Evolutionary conservation across 2,113 vertebrate genomes (phyloP), one percentile per base, ranked within the genome.

Genomic region (Lontra canadensis): DNA sequence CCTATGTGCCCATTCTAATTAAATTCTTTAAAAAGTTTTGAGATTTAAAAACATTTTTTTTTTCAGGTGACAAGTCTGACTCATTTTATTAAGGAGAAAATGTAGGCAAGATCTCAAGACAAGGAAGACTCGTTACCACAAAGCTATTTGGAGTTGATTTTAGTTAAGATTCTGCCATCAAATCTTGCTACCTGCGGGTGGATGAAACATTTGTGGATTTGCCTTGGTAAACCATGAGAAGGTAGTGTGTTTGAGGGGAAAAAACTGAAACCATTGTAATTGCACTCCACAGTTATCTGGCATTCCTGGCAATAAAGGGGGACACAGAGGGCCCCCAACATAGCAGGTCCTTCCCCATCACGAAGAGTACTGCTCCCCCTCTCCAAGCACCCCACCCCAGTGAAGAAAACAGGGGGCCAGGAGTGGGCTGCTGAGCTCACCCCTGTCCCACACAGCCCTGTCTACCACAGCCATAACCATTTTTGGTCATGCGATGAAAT

Each of bases 41-140:
- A 92, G 39, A 80, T 79, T 31, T 63, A 79, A 55, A 42, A 79
- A 61, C 31, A 69, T n/a, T 55, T 44, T 49, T 85, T 55, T 59
- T 59, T 18, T 3, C 79, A 76, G 26, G 81, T 42, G 90, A 78
- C 42, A 89, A 92, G 6, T 95, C n/a, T 96, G 73, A 97, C 17
- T 92, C 79, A 90, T 86, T 93, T 91, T 47, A 91, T 76, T 76
- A n/a, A 74, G 57, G 12, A 93, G 80, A 88, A 79, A 94, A 88
- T 0, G 0, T 34, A 25, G 74, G 91, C 47, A 97, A 92, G 95
- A 87, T 76, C 81, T 85, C 81, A 94, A 0, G 29, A 42, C 61
- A 57, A 83, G 93, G 25, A 42, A 65, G n/a, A 90, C 61, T 95
- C 5, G 2, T 74, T 79, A 79, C 52, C 23, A 96, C 90, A 94